A percentile compares a stretch with the other conserved stretches of the same genome.
These are phyloP conservation scores for Druon quercuslanigerum DNA, from an alignment of 1,140 invertebrate genomes.

Conservation along the genomic window DNA sequence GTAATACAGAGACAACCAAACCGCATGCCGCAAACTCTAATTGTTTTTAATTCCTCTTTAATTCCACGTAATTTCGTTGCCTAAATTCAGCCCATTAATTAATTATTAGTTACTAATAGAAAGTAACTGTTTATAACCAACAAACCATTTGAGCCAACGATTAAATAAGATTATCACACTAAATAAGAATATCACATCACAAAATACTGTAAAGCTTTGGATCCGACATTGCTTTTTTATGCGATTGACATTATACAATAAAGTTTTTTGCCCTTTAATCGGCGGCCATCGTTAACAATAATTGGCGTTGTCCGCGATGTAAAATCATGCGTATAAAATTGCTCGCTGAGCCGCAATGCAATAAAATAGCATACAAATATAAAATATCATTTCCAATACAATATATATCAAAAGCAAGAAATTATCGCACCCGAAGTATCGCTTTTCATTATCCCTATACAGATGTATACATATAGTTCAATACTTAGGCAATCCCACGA, in stretches of 20 bases:
- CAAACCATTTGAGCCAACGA: background rate
- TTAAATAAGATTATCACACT: no score
- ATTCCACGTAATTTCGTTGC: no score
- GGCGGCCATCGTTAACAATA: constrained; percentile 22
- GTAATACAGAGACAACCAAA: constrained; percentile 32
- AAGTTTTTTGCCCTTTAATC: background rate
- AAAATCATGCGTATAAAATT: constrained; percentile 44
- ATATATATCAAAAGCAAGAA: constrained; percentile 69
- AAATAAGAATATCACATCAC: background rate
- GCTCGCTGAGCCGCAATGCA: constrained; percentile 43
- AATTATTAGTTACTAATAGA: background rate
- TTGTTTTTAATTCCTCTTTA: background rate
- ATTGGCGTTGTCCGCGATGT: background rate
- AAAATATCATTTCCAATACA: constrained; percentile 68
- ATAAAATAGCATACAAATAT: constrained; percentile 65
- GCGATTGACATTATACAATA: constrained; percentile 19
- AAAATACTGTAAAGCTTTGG: constrained; percentile 7
- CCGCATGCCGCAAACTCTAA: constrained; percentile 10
- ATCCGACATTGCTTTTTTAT: constrained; percentile 5
- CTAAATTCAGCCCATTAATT: background rate
- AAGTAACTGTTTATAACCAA: background rate
- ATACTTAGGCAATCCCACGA: constrained; percentile 56
- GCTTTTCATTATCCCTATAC: constrained; percentile 53
- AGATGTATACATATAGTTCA: constrained; percentile 58
- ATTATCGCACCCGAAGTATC: constrained; percentile 54